Base-by-base conservation (phyloP, 2,888 invertebrate species). In the Dichetophora obliterata region DNA sequence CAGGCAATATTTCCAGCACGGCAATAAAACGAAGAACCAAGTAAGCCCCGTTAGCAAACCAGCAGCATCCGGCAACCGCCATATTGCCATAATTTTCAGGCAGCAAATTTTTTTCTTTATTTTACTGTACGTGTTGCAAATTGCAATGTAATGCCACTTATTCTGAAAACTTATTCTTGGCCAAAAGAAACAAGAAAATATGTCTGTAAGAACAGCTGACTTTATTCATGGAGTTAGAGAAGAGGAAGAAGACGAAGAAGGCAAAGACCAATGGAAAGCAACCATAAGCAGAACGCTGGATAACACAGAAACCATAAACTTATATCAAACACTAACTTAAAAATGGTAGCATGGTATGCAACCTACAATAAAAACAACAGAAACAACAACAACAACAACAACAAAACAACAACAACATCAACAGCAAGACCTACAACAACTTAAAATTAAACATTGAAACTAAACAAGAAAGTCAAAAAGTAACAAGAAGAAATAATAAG, bases 121-220 rank as follows among this genome's bases (percentile, higher is more conserved):
- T 19, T 9, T 24, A 27, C 43, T 43, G 14, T 57, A 48, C 50
- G 27, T 63, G 48, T 43, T 72, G 59, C 48, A 72, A 61, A 73
- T 73, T 63, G 72, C 31, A 48, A 73, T 50, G 72, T 61, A 61
- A 72, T 61, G 72, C 72, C 48, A 73, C 63, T 57, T 54, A 54
- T 70, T 34, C 54, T 9, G 34, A 57, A 37, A 43, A 52, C 5
- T 16, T 48, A 22, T 43, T 8, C 37, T 43, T 19, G 22, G 27
- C 22, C 48, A 27, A 69, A 6, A 69, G 8, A 5, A 52, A 69
- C 27, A 50, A 52, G 43, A 69, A 63, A 63, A 63, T 63, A 63
- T 63, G 27, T 31, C n/a, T 63, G n/a, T n/a, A n/a, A n/a, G 37
- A 63, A 63, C 63, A 63, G 63, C 63, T 34, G 63, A 14, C 27